Evolutionary conservation across 2,113 vertebrate species (phyloP), one percentile per base, ranked within the genome.

Genomic region (Thomomys bottae): DNA sequence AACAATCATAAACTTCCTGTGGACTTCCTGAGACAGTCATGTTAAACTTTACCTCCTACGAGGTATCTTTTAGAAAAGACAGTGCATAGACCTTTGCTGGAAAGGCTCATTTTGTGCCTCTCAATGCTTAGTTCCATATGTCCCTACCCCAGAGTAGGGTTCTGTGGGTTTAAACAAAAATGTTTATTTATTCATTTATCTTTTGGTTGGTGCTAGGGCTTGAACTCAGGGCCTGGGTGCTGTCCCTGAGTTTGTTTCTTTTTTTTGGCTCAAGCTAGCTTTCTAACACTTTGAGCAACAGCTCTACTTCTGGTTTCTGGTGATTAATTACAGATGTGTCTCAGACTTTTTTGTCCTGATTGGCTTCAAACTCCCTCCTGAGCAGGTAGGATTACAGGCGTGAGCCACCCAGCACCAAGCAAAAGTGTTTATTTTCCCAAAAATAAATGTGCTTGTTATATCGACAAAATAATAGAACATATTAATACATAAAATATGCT

Each of bases 361-460:
- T 54, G 49, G 49, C 49, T 54, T 54, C 49, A 54, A 54, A 54
- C 49, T 18, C 14, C 49, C 49, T 54, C 49, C 49, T 54, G 11
- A 54, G 14, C 1, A 54, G 49, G 14, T 54, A 20, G 49, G 49
- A 54, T 49, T 54, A 54, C 49, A 54, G 49, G 49, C 4, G 14
- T 17, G 49, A 54, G 49, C 49, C 49, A 54, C 14, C 49, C 15
- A 54, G 17, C 49, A 54, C 49, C 49, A 54, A 17, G 8, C 17
- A 42, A 32, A 80, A 66, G 64, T 42, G 20, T 78, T 78, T 87
- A 59, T 66, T 83, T 92, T 93, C 76, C 79, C 34, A 83, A 72
- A 96, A 92, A 34, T 68, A 94, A 89, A 34, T 11, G 91, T 63
- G 38, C 20, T 54, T 84, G 2, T 38, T 78, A 7, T 7, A 64